Conservation (phyloP, 2,797 vertebrate genomes). For the Alcedo atthis region DNA sequence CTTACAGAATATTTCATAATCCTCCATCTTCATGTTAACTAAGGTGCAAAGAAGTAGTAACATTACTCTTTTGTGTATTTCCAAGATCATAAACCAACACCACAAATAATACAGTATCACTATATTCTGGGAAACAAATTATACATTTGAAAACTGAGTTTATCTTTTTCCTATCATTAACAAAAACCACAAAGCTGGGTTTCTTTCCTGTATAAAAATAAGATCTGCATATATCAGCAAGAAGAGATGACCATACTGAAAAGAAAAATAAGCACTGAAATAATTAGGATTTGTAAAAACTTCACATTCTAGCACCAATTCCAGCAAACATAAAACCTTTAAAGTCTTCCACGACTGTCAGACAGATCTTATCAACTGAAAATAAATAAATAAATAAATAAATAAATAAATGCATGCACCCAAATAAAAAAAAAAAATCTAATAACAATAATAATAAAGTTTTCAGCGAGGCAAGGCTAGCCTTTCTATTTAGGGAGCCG, state of each 20-base stretch:
- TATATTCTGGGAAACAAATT: neutral
- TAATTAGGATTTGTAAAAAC: neutral
- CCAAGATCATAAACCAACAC: neutral
- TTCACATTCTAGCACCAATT: neutral
- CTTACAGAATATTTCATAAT: constrained; percentile 89
- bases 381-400: neutral
- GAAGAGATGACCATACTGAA: neutral
- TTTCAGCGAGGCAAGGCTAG: neutral
- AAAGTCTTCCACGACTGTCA: neutral
- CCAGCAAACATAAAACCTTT: neutral
- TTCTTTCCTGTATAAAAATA: neutral
- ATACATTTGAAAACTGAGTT: neutral
- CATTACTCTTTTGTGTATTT: neutral
- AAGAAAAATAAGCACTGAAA: neutral
- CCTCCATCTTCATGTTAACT: constrained; percentile 85
- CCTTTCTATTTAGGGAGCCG: neutral
- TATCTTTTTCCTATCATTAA: neutral
- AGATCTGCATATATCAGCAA: neutral
- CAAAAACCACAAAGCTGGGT: neutral
- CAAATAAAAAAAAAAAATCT: neutral
- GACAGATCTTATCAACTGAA: neutral
- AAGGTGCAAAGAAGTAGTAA: constrained; percentile 55
- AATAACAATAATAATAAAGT: neutral
- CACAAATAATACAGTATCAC: neutral
- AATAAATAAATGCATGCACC: neutral